Base-by-base conservation (phyloP, 92 coral and sea anemone genomes). In the Heteractis magnifica region DNA sequence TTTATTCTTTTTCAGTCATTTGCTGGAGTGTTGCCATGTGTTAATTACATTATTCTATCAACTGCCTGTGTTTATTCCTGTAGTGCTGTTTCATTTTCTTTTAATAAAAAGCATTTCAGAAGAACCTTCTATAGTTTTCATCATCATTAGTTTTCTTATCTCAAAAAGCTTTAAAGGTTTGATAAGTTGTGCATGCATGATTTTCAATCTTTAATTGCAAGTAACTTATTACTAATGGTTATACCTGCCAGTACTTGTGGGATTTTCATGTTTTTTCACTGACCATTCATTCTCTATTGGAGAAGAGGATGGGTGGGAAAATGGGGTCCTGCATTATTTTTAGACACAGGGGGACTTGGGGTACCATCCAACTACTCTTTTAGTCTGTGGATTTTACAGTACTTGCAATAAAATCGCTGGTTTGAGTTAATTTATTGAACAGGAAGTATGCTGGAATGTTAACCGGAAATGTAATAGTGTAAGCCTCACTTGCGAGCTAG, bases 401-500 rank as follows among this genome's bases (percentile, higher is more conserved):
- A 59, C 1, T 59, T n/a, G 5, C 14, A 16, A 59, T 13, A 59
- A 13, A 4, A 3, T 59, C 58, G 0, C 41, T 13, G 3, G 14
- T 18, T 1, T 15, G 52, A 5, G n/a, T 18, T 76, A 12, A 19
- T 26, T 23, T 19, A 18, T 68, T 10, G 13, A 23, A 80, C 83
- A 58, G 83, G 83, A 80, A 80, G 75, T 80, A 49, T 51, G 72
- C 4, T 65, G 23, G 16, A 64, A 64, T 80, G 53, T 65, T 15
- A 65, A 64, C 83, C 83, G 83, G 83, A 80, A 80, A 56, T 65
- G 52, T 20, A 14, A 14, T 18, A 5, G 34, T 16, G 14, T 10
- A 51, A 80, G 83, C 83, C 83, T 80, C 83, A 80, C 52, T 51
- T 48, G 75, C 65, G 59, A 62, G 83, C 50, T 59, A 49, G 83